Base-by-base conservation (phyloP, 2,113 vertebrate species). In the Sisor rabdophorus region DNA sequence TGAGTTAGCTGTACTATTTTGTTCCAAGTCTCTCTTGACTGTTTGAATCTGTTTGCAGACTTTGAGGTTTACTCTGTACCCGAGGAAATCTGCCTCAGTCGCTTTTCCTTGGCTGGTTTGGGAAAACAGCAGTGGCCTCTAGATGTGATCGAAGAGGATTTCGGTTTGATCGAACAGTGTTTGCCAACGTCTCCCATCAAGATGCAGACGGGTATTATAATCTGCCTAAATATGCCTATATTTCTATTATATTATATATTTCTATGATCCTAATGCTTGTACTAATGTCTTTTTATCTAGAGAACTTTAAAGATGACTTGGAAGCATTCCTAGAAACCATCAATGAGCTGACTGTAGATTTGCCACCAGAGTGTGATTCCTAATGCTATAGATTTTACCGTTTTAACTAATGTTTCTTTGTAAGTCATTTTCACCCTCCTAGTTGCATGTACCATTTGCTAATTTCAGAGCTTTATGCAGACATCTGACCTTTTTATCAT, bases 291-390 rank as follows among this genome's bases (percentile, higher is more conserved):
- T 65, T 79, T 68, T 79, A 12, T 48, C 58, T 48, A 73, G 70
- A 44, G 13, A n/a, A 61, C 7, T 63, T 30, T 28, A 67, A 28
- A 55, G 71, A 78, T 36, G 82, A 85, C 58, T 32, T 82, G 65
- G 63, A 79, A 26, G 79, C 76, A 1, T 86, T 86, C 75, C 72
- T 86, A 36, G 71, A 82, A 78, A 80, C 80, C 0, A 68, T 86
- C 61, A 40, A 24, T 55, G 80, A 84, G 59, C 74, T 86, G 59
- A 84, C 72, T 8, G 74, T 86, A 8, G 82, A 83, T 10, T 40
- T 86, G 59, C 85, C 85, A 1, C 74, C 82, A 0, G 85, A 86
- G 61, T 30, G 47, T 59, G 79, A 85, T 6, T 65, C 71, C 24
- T 83, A 30, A 83, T 17, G 4, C 2, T 11, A 20, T 2, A n/a